Evolutionary conservation across 2,797 vertebrate species (phyloP).

Genomic region (Scolopax bukidnonensis): DNA sequence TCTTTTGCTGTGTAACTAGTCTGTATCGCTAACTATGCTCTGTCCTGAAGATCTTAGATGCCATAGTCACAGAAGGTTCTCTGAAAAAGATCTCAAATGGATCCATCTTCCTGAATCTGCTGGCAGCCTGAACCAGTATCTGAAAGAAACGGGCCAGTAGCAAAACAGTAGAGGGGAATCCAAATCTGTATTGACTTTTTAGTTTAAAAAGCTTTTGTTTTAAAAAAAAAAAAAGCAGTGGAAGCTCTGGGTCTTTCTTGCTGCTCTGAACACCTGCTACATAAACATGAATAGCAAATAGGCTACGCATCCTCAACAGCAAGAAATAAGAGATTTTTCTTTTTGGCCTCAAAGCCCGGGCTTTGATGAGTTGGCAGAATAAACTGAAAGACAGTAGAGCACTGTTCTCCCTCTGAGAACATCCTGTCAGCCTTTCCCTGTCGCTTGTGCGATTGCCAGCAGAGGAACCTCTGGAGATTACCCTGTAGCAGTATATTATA

Average conservation of each 20-base stretch:
- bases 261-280: slow-evolving; percentile 34
- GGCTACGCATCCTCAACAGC: background rate
- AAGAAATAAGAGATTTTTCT: slow-evolving; percentile 42
- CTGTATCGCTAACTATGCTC: background rate
- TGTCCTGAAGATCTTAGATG: background rate
- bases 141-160: background rate
- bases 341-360: background rate
- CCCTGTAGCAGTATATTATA: background rate
- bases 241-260: background rate
- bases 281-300: slow-evolving; percentile 19
- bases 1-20: background rate
- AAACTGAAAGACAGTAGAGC: slow-evolving; percentile 34
- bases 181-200: fast-evolving
- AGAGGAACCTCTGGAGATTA: slow-evolving; percentile 48
- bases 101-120: background rate
- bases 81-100: background rate
- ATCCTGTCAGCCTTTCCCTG: slow-evolving; percentile 39
- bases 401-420: slow-evolving; percentile 61
- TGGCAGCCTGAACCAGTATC: background rate
- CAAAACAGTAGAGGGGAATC: background rate
- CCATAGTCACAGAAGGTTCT: background rate
- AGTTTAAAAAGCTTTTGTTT: background rate
- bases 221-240: background rate
- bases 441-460: background rate
- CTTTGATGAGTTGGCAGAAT: slow-evolving; percentile 47